These are phyloP conservation scores for Campoplex nolae DNA, from an alignment of 2,888 invertebrate species.

Conservation along the genomic window DNA sequence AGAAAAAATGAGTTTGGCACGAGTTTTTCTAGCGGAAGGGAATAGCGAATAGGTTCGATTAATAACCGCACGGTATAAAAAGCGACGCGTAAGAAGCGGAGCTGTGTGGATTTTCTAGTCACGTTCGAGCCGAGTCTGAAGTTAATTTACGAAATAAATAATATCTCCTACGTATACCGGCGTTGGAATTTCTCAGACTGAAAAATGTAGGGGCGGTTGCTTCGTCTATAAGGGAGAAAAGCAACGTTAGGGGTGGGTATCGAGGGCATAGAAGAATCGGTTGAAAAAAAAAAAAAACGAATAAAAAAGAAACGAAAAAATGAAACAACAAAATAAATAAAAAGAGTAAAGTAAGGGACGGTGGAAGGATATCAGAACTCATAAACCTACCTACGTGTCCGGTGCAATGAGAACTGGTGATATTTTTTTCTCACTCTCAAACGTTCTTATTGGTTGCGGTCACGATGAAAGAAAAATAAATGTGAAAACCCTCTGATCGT, in stretches of 20 bases:
- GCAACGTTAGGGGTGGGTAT: constrained; percentile 49
- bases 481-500: constrained; percentile 28
- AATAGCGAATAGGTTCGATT: constrained; percentile 80
- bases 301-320: constrained; percentile 17
- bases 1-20: constrained; percentile 10
- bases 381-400: constrained; percentile 84
- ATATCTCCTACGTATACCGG: constrained; percentile 80
- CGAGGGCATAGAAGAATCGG: constrained; percentile 60
- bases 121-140: constrained; percentile 81
- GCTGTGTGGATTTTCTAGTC: constrained; percentile 83
- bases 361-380: constrained; percentile 72
- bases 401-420: constrained; percentile 84
- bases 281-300: background rate
- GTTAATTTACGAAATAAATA: constrained; percentile 85
- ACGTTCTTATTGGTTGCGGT: constrained; percentile 33
- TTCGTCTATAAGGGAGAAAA: constrained; percentile 38
- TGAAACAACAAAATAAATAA: constrained; percentile 26
- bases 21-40: constrained; percentile 32
- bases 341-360: constrained; percentile 54
- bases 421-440: constrained; percentile 79
- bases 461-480: constrained; percentile 65
- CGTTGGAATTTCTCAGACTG: constrained; percentile 62
- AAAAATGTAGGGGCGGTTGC: constrained; percentile 66
- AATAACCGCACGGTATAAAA: constrained; percentile 80
- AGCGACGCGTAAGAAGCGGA: constrained; percentile 75